Percentiles rank a stretch among this genome's conserved stretches.
Evolutionary conservation across 2,888 invertebrate species (phyloP).

Genomic region (Blera fallax): DNA sequence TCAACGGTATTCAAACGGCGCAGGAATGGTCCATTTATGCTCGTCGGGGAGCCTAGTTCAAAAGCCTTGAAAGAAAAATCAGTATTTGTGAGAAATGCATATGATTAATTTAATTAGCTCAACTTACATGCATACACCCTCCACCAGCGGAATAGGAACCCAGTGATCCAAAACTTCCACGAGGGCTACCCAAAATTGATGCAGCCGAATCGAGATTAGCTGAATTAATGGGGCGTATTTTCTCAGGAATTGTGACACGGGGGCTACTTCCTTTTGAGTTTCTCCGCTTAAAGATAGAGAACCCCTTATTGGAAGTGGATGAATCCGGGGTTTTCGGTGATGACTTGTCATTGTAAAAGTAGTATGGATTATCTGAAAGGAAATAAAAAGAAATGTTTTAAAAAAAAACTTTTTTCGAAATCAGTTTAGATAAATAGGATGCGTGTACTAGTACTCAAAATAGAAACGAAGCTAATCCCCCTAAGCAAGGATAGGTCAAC

Average conservation of each 20-base stretch:
- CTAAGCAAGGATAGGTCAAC: too few relatives aligned
- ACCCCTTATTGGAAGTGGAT: slow-evolving; percentile 78
- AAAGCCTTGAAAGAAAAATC: slow-evolving; percentile 27
- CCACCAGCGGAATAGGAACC: slow-evolving; percentile 76
- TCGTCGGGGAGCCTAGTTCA: slow-evolving; percentile 64
- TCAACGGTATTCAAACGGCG: slow-evolving; percentile 74
- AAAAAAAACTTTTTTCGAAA: too few relatives aligned
- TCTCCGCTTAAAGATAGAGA: slow-evolving; percentile 80
- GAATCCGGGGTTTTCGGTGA: slow-evolving; percentile 81
- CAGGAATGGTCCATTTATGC: slow-evolving; percentile 42
- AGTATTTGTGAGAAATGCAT: slow-evolving; percentile 51
- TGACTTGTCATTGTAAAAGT: slow-evolving; percentile 81
- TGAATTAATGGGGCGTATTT: slow-evolving; percentile 80
- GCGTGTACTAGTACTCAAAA: too few relatives aligned
- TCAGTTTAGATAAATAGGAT: too few relatives aligned
- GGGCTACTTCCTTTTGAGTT: slow-evolving; percentile 80
- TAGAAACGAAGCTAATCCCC: too few relatives aligned
- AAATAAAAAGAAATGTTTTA: background rate
- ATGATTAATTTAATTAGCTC: slow-evolving; percentile 73
- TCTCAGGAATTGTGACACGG: slow-evolving; percentile 77
- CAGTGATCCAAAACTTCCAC: slow-evolving; percentile 80
- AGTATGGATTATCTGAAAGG: slow-evolving; percentile 80
- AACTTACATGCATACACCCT: slow-evolving; percentile 76
- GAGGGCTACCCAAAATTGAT: slow-evolving; percentile 80
- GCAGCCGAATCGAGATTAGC: slow-evolving; percentile 80